These are phyloP conservation scores for Sprattus sprattus DNA, from an alignment of 2,113 vertebrate species.

Conservation along the genomic window DNA sequence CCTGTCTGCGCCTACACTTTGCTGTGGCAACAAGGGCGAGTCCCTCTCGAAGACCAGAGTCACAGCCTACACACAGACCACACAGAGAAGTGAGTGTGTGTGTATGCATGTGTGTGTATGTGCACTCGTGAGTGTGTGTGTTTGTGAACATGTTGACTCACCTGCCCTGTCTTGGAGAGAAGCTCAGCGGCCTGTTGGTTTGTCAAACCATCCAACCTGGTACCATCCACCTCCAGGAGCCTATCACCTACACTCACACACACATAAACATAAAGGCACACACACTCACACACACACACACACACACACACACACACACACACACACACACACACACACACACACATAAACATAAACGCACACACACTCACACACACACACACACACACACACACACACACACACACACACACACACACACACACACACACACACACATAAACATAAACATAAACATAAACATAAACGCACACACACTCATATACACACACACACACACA, in stretches of 20 bases:
- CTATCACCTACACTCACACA: conserved; percentile 71
- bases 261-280: background rate
- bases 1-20: conserved; percentile 43
- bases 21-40: conserved; percentile 44
- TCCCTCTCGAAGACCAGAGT: conserved; percentile 76
- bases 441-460: too few species aligned
- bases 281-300: background rate
- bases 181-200: conserved; percentile 83
- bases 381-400: background rate
- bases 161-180: conserved; percentile 79
- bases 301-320: background rate
- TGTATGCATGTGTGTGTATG: background rate
- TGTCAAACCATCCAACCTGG: conserved; percentile 74
- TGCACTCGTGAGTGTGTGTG: background rate
- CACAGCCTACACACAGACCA: conserved; percentile 65
- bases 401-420: too few species aligned
- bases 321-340: conserved; percentile 20
- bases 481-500: background rate
- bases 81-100: background rate
- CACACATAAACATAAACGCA: background rate
- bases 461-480: background rate
- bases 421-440: too few species aligned
- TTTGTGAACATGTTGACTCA: conserved; percentile 42
- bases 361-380: background rate
- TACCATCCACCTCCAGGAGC: conserved; percentile 79